Conservation (phyloP, 2,888 invertebrate species). For the Heliothis peltigera region DNA sequence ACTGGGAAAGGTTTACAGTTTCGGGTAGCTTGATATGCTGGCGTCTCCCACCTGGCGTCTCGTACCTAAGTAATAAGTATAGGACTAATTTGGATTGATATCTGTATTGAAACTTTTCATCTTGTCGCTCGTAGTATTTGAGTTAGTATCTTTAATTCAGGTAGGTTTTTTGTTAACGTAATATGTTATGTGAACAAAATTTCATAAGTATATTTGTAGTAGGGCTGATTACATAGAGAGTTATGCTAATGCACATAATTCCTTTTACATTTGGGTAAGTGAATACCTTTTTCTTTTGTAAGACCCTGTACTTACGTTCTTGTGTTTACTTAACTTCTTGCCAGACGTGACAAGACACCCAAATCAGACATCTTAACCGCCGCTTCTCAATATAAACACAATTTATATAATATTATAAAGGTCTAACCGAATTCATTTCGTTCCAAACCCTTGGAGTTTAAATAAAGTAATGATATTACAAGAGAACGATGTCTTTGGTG, state of each 20-base stretch:
- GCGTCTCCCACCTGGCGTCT: no score
- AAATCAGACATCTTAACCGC: constrained; percentile 13
- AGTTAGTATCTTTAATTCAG: no score
- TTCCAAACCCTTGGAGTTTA: constrained; percentile 10
- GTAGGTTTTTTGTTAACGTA: no score
- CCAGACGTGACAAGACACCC: constrained; percentile 25
- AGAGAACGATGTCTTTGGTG: constrained; percentile 10
- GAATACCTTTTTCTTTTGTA: not conserved
- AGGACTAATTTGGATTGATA: no score
- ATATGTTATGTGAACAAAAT: no score
- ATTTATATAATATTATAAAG: constrained; percentile 24
- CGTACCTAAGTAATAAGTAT: no score
- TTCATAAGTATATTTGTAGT: no score
- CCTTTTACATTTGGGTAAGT: not conserved
- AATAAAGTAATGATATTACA: constrained; percentile 16
- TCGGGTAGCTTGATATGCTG: no score
- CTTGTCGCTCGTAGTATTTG: no score
- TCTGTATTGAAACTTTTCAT: no score
- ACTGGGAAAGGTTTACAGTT: no score
- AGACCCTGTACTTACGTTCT: constrained; percentile 1
- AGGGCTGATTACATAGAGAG: not conserved
- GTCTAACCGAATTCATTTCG: constrained; percentile 17
- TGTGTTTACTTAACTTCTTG: constrained; percentile 10
- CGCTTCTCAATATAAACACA: constrained; percentile 20
- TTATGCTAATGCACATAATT: not conserved